phyloP scores from a whole-genome alignment of 2,888 invertebrate species.

The Lymantria dispar region DNA sequence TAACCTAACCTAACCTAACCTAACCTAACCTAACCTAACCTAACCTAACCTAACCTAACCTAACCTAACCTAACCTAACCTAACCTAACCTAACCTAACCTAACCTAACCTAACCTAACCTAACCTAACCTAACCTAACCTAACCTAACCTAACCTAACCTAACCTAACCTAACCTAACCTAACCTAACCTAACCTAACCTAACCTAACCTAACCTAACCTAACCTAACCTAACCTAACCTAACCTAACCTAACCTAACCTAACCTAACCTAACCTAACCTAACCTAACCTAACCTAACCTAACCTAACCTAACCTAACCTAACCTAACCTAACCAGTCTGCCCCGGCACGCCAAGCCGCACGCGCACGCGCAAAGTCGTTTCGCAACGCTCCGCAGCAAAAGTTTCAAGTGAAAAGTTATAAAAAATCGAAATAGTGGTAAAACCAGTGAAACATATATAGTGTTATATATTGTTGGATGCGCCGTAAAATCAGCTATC shows the following conservation, averaged over 20 bases:
- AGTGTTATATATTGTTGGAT: too few species aligned
- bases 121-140: conserved; percentile 9
- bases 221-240: conserved; percentile 9
- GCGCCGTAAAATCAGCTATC: conserved; percentile 8
- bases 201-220: conserved; percentile 9
- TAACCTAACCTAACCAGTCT: conserved; percentile 8
- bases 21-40: conserved; percentile 8
- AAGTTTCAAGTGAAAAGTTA: too few species aligned
- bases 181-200: conserved; percentile 8
- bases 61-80: conserved; percentile 8
- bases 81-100: conserved; percentile 8
- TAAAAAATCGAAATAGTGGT: too few species aligned
- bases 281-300: conserved; percentile 9
- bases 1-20: conserved; percentile 10
- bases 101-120: conserved; percentile 9
- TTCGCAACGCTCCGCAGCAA: too few species aligned
- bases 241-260: conserved; percentile 9
- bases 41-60: conserved; percentile 8
- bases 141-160: conserved; percentile 9
- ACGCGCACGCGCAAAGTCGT: conserved; percentile 4
- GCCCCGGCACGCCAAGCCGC: conserved; percentile 1
- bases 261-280: conserved; percentile 8
- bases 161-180: conserved; percentile 9
- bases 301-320: conserved; percentile 9
- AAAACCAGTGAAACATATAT: too few species aligned